Evolutionary conservation across 2,888 invertebrate species (phyloP), one percentile per base, ranked within the genome.

Genomic region (Oligia fasciuncula): DNA sequence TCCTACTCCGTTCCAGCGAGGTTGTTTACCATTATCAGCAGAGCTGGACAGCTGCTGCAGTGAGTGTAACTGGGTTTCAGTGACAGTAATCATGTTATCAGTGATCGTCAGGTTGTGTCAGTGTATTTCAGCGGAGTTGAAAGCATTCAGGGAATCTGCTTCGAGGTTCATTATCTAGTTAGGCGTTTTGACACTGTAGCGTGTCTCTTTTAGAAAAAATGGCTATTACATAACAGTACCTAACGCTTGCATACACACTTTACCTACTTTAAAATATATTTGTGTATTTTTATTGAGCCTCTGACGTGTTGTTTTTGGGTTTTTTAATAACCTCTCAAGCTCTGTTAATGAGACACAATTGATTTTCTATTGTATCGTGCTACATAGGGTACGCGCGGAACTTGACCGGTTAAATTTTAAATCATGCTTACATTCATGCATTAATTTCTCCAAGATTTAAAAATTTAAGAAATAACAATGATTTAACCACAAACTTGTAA

Each of bases 1-100:
- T 29, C 29, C 43, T 51, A 11, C 14, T 68, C 23, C 14, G 23
- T 51, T 66, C 46, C 19, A 40, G 1, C 9, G 9, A 19, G n/a
- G 35, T 62, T 51, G 40, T 5, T 5, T 51, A 13, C n/a, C 19
- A 49, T 35, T n/a, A 68, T 79, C 77, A 80, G 57, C 8, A 2
- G 40, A 40, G 9, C 49, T 43, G 29, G 67, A 43, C 51, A 35
- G 62, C 67, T 72, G 75, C 19, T 63, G 23, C 51, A 43, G 9
- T 19, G 69, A 14, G 2, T 68, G 23, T 29, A 1, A 3, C 3
- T 29, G 13, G 54, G 77, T 43, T 29, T n/a, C 43, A 14, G 63
- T 65, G 77, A 43, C 54, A n/a, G 43, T 29, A 19, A 57, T n/a
- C 19, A 14, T 9, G 14, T 49, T 57, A 67, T 67, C 40, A 40